A percentile compares a stretch with the other conserved stretches of the same genome.
Conservation (phyloP, 2,113 vertebrate genomes). For the Brachyistius frenatus region DNA sequence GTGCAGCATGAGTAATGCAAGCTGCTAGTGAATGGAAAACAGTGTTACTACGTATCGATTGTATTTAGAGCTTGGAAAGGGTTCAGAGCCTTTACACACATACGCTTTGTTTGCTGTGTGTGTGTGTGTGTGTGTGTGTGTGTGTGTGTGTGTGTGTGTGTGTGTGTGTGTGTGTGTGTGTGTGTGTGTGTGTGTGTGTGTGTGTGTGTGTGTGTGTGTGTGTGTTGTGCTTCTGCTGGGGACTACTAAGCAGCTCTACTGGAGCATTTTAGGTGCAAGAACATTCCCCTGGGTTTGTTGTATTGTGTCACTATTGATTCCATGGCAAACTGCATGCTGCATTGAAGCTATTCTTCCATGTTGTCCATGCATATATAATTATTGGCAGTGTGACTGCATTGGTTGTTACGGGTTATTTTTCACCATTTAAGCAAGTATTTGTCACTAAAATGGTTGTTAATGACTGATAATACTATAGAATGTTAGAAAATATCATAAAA, state of each 20-base stretch:
- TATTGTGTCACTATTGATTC: not conserved
- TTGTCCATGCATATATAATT: not conserved
- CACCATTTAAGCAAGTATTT: too few relatives aligned
- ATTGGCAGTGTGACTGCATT: not conserved
- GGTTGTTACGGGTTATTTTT: too few relatives aligned
- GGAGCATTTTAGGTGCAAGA: not conserved
- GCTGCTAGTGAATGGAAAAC: conserved; percentile 35
- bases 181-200: too few relatives aligned
- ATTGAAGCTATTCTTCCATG: not conserved
- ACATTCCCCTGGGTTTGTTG: not conserved
- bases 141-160: too few relatives aligned
- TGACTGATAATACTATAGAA: too few relatives aligned
- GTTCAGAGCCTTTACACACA: conserved; percentile 2
- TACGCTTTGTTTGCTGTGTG: not conserved
- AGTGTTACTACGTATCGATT: conserved; percentile 10
- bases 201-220: too few relatives aligned
- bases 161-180: not conserved
- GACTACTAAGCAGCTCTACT: conserved; percentile 1
- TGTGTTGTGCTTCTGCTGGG: not conserved
- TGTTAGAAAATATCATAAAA: too few relatives aligned
- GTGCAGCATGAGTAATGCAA: conserved; percentile 27
- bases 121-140: not conserved
- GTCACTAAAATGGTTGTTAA: too few relatives aligned
- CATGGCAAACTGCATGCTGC: not conserved
- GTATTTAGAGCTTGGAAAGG: conserved; percentile 4